A percentile compares a stretch with the other conserved stretches of the same genome.
phyloP scores from a whole-genome alignment of 2,113 vertebrate species.

The Petroica traversi region DNA sequence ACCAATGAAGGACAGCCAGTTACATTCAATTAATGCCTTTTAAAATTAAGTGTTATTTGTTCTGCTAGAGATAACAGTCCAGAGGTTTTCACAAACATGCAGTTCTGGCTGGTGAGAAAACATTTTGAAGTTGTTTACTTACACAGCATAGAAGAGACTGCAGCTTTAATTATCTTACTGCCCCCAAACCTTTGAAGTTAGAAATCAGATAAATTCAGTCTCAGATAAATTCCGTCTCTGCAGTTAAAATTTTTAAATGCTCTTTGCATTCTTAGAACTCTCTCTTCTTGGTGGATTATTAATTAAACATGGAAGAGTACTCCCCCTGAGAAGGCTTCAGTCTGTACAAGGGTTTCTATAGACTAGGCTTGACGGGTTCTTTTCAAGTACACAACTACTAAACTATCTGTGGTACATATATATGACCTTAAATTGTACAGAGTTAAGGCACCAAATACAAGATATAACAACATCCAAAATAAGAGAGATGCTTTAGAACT shows the following conservation, averaged over 20 bases:
- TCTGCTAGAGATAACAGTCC: background rate
- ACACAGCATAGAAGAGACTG: background rate
- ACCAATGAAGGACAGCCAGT: background rate
- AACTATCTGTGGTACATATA: background rate
- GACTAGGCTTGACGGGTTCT: background rate
- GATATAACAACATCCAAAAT: background rate
- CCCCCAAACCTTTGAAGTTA: background rate
- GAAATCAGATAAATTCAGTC: background rate
- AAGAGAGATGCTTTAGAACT: background rate
- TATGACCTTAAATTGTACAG: background rate
- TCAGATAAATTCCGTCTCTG: background rate
- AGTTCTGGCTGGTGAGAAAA: background rate
- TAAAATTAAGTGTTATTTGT: background rate
- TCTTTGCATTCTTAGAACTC: background rate
- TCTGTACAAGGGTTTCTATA: background rate
- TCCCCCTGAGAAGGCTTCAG: background rate
- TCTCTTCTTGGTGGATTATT: background rate
- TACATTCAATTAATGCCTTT: background rate
- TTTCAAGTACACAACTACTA: background rate
- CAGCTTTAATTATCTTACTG: background rate
- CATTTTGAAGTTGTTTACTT: background rate
- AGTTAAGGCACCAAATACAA: conserved; percentile 51
- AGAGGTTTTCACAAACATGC: background rate
- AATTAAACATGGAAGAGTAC: background rate
- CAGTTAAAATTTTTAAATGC: background rate